Percentiles rank a stretch among this genome's conserved stretches.
phyloP scores from a whole-genome alignment of 2,888 invertebrate genomes.

The Drosophila antonietae region DNA sequence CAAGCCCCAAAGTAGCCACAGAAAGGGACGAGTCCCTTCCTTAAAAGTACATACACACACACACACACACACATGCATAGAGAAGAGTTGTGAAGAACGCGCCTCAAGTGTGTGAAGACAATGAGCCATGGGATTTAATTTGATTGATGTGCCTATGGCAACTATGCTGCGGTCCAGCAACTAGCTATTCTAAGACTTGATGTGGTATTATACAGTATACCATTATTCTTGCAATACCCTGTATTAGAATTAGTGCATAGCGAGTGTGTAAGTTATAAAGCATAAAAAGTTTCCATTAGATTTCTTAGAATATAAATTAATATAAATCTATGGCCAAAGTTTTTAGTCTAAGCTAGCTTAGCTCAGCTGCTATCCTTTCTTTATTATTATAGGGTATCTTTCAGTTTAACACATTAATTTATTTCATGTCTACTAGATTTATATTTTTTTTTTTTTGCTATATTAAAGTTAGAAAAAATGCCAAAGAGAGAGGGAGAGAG shows the following conservation, averaged over 20 bases:
- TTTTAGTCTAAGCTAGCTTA: neutral
- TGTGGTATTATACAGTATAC: slow-evolving; percentile 3
- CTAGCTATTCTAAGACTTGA: slow-evolving; percentile 18
- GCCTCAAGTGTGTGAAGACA: slow-evolving; percentile 17
- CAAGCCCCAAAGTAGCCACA: slow-evolving; percentile 22
- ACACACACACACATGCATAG: neutral
- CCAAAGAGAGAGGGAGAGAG: neutral
- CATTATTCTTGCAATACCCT: slow-evolving; percentile 1
- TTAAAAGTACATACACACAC: slow-evolving; percentile 12
- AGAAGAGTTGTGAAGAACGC: slow-evolving; percentile 10
- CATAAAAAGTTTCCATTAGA: neutral
- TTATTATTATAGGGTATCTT: slow-evolving; percentile 8
- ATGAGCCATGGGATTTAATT: slow-evolving; percentile 21
- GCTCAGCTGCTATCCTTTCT: neutral
- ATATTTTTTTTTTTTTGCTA: neutral
- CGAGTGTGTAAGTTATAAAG: neutral
- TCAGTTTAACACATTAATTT: neutral
- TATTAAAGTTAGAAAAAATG: slow-evolving; percentile 36
- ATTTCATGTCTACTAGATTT: neutral
- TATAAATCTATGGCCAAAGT: neutral
- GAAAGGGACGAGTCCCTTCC: slow-evolving; percentile 60
- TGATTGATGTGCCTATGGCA: slow-evolving; percentile 39
- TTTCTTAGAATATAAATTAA: too few relatives aligned
- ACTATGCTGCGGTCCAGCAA: slow-evolving; percentile 2
- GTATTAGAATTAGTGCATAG: neutral